Percentiles rank a stretch among this genome's conserved stretches.
These are phyloP conservation scores for Cetonia aurata DNA, from an alignment of 2,888 invertebrate genomes.

Conservation along the genomic window DNA sequence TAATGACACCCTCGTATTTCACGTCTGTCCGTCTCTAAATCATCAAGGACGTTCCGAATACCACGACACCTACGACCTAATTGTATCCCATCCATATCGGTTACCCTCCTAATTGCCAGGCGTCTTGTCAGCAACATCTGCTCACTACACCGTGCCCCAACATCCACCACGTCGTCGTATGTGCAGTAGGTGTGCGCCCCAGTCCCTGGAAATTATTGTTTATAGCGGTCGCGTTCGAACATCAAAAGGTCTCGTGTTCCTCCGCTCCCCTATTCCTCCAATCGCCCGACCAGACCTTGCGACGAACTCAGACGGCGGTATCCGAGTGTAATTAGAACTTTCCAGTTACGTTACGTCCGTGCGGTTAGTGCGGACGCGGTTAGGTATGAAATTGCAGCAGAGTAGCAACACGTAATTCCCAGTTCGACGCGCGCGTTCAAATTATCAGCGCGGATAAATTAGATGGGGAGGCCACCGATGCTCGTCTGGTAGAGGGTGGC, in stretches of 20 bases:
- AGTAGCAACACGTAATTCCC: no score
- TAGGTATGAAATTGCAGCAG: background rate
- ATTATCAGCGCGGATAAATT: background rate
- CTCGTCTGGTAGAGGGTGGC: no score
- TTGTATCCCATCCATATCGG: background rate
- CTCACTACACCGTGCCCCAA: background rate
- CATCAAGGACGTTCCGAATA: no score
- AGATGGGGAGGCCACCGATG: background rate
- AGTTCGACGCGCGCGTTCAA: no score
- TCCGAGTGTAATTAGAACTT: background rate
- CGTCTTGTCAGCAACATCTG: background rate
- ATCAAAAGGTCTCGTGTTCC: background rate
- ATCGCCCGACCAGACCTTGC: no score
- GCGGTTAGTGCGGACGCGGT: background rate
- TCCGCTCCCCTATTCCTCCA: background rate
- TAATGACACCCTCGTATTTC: no score
- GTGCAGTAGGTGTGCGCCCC: background rate
- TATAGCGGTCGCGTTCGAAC: background rate
- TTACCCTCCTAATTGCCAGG: background rate
- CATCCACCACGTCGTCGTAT: background rate
- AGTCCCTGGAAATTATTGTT: background rate
- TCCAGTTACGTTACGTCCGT: background rate
- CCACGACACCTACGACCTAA: no score
- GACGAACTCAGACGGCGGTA: background rate
- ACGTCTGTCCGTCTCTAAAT: no score